A percentile compares a stretch with the other conserved stretches of the same genome.
These are phyloP conservation scores for Psammodynastes pulverulentus DNA, from an alignment of 2,113 vertebrate species.

Conservation along the genomic window DNA sequence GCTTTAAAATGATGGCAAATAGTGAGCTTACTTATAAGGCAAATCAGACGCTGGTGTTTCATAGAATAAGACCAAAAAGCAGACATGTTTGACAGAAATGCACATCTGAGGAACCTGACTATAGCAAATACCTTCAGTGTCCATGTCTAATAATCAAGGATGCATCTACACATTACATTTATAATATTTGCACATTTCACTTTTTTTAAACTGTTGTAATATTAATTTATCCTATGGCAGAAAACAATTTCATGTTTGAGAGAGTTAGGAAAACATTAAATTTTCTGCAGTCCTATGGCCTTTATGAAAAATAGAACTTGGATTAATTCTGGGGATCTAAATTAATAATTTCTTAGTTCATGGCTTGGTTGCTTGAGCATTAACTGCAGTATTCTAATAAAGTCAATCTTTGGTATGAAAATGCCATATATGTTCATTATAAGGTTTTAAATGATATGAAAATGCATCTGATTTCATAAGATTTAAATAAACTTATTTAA, in stretches of 20 bases:
- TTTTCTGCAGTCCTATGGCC: background rate
- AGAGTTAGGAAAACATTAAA: background rate
- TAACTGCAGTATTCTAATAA: background rate
- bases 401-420: background rate
- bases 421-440: background rate
- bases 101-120: background rate
- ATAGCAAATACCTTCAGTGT: background rate
- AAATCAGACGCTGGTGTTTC: background rate
- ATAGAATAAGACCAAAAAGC: background rate
- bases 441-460: background rate
- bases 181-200: background rate
- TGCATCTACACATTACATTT: background rate
- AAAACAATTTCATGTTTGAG: background rate
- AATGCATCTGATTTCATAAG: background rate
- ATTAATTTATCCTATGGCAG: background rate
- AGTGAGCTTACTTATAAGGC: background rate
- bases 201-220: background rate
- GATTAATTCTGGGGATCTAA: background rate
- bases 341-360: background rate
- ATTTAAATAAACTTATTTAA: background rate
- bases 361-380: background rate
- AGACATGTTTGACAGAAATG: background rate
- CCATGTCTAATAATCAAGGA: background rate
- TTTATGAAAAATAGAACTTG: background rate
- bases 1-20: background rate